Evolutionary conservation across 2,888 invertebrate species (phyloP), one percentile per base, ranked within the genome.

Genomic region (Melieria picta): DNA sequence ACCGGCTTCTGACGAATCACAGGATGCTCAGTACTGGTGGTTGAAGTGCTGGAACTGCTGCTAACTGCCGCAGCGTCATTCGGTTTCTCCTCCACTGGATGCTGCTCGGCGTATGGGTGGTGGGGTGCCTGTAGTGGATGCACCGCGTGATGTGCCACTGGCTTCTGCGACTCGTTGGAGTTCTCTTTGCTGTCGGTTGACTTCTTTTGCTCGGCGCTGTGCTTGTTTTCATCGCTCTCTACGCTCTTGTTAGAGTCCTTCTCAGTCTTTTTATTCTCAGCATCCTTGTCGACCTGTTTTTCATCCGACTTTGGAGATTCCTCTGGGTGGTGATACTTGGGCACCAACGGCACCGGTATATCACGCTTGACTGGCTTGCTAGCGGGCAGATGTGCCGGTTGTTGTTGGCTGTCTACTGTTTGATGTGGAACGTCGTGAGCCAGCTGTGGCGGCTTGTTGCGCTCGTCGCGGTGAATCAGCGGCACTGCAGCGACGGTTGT

Each of bases 321-420:
- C 11, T 77, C 77, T 10, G 76, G 76, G 69, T 77, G 77, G 4
- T 76, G 73, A 30, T 77, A 69, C 60, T 79, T 80, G 0, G 81
- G 74, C 56, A 80, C 78, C 13, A 83, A 81, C 56, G 84, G 84
- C 45, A 84, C 84, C n/a, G 84, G 83, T 74, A 84, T 82, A 56
- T 84, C 84, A n/a, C 84, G 83, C 68, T 80, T 77, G 43, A 66
- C 72, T 3, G 3, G 52, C 4, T 13, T 13, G 13, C 10, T 3
- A 4, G 52, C 7, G 13, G 52, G 66, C 13, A 56, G 16, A 2
- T 46, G 46, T 47, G 67, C 60, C 42, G 66, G 71, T 13, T 42
- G 10, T 48, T 57, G 58, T 42, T 6, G 63, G 47, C 9, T 45
- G 13, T 10, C 5, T 52, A 10, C 11, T 5, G 58, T 4, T 52